Conservation (phyloP, 2,113 vertebrate species). For the Protobothrops mucrosquamatus region DNA sequence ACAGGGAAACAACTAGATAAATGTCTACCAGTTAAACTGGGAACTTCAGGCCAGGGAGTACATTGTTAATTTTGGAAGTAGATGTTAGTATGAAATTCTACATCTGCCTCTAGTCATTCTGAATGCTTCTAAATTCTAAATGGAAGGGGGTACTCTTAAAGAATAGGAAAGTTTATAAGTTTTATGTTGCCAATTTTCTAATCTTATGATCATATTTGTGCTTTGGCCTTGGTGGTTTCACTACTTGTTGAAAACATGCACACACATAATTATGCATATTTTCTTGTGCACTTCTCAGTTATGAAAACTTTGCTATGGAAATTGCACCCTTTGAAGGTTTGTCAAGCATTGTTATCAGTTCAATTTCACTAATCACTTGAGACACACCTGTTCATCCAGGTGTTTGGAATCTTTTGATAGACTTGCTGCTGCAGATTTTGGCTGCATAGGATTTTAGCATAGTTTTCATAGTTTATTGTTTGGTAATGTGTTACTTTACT, state of each 20-base stretch:
- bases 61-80: neutral
- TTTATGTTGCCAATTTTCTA: neutral
- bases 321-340: neutral
- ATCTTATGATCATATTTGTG: neutral
- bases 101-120: neutral
- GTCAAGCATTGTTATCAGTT: neutral
- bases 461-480: neutral
- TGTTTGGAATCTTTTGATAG: neutral
- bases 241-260: neutral
- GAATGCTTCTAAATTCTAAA: neutral
- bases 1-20: neutral
- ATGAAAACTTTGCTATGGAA: neutral
- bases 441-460: neutral
- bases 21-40: neutral
- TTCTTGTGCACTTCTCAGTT: neutral
- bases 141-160: neutral
- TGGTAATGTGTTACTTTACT: neutral
- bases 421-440: neutral
- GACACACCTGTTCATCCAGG: neutral
- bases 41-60: neutral
- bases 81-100: too few species aligned
- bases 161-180: neutral
- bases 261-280: neutral
- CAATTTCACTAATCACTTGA: neutral
- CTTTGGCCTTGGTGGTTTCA: neutral